Evolutionary conservation across 2,113 vertebrate species (phyloP), one percentile per base, ranked within the genome.

Genomic region (Aldabrachelys gigantea): DNA sequence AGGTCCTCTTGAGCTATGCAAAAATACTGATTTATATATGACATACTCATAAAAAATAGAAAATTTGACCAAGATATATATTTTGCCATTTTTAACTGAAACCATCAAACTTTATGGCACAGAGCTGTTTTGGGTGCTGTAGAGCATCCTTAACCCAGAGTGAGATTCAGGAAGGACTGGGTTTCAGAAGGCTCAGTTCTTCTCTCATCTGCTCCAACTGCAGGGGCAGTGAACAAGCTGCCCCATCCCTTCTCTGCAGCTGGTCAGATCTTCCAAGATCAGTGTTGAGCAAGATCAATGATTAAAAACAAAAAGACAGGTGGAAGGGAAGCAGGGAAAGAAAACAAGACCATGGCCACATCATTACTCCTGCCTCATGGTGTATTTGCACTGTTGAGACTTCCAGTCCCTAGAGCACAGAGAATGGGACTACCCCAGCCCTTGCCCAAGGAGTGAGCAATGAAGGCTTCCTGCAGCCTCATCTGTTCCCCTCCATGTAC

Each of bases 1-100:
- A 85, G 75, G 3, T 1, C 75, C 95, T 84, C 93, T 86, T 80
- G 24, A 79, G 91, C 72, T 89, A 54, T 79, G 89, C 90, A 94
- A 92, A 97, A 95, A 94, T 97, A 95, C 50, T 90, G 47, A 78
- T 54, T 79, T 75, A 79, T 92, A 89, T 90, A 82, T 91, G 75
- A 93, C 91, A 47, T 75, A 95, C 96, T 47, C 92, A 86, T 95
- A 94, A 92, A 78, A 85, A 93, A 81, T 54, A 80, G 83, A 65
- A 91, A 93, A 90, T 65, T 16, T 65, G 31, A 65, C 35, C 31
- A 50, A 91, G 62, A 94, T 94, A 91, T 86, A 53, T 53, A 87
- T 95, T 91, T 88, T 44, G 72, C 38, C 96, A 94, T 96, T 97
- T 97, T 95, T 94, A 97, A 94, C 93, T 90, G 81, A 92, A 94